Evolutionary conservation across 2,113 vertebrate genomes (phyloP), one percentile per base, ranked within the genome.

Genomic region (Gadus chalcogrammus): DNA sequence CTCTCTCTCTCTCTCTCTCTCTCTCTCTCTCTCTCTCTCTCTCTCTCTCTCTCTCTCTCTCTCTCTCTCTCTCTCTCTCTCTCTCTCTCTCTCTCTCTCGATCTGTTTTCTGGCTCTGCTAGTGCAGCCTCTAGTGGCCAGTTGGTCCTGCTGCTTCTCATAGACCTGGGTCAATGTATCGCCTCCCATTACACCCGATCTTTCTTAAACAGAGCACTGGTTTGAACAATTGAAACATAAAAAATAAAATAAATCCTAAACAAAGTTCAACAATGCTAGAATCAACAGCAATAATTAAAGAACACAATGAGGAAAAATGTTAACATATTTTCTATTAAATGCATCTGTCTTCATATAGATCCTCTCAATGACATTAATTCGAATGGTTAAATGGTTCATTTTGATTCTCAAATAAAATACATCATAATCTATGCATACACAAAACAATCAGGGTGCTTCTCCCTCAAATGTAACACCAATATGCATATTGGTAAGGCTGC

Each of bases 81-180:
- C 69, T 80, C 62, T 73, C 71, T 72, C 67, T 72, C 69, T 35
- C 70, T 72, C 69, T 16, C 75, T 16, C 75, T 65, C 75, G 72
- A 77, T 80, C 56, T 22, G n/a, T 22, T 12, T 20, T 22, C 3
- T 81, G 73, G 76, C 80, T 88, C 84, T 78, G 76, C 82, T 86
- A 75, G 83, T 87, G 88, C 87, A 88, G 86, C 91, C 92, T 85
- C 91, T 93, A 91, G 91, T 88, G 92, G 91, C 76, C 71, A 77
- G 52, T 61, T 75, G 66, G 24, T 76, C 76, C 61, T n/a, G n/a
- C 28, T 77, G 77, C 55, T 65, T 61, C 72, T 75, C 64, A 61
- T 27, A 61, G 24, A 63, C 18, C 64, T 59, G 20, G 27, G 63
- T 69, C 68, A 5, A 8, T 64, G 20, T 31, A 18, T 18, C 20